A percentile compares a stretch with the other conserved stretches of the same genome.
Evolutionary conservation across 2,797 vertebrate species (phyloP).

Genomic region (Masticophis lateralis): DNA sequence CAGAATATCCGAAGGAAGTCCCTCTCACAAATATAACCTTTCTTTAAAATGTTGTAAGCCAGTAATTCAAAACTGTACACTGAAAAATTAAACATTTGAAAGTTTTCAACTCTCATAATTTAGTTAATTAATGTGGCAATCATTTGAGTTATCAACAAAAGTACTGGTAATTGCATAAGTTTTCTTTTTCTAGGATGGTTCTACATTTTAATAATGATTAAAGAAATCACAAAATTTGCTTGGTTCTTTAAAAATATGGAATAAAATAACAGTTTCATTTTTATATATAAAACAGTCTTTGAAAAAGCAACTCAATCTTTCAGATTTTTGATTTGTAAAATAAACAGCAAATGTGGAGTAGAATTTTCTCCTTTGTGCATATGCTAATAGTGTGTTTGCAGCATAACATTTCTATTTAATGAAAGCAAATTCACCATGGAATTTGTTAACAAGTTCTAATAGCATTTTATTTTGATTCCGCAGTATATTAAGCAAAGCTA

Average conservation of each 20-base stretch:
- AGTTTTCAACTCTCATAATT: neutral
- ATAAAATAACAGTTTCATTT: neutral
- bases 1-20: neutral
- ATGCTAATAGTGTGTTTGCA: neutral
- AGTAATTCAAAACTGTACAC: neutral
- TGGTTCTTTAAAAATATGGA: neutral
- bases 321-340: neutral
- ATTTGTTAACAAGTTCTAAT: slow-evolving; percentile 1
- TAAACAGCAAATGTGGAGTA: neutral
- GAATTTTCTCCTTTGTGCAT: neutral
- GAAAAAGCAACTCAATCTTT: neutral
- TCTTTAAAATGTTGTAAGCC: neutral
- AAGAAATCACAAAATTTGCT: neutral
- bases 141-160: neutral
- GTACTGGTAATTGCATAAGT: neutral
- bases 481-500: neutral
- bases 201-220: neutral
- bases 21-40: neutral
- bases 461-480: neutral
- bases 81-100: neutral
- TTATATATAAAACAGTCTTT: neutral
- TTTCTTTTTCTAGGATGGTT: neutral
- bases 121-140: neutral
- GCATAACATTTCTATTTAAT: neutral
- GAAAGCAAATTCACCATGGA: neutral